Conservation (phyloP, 2,888 invertebrate species). For the Theristus sp. region DNA sequence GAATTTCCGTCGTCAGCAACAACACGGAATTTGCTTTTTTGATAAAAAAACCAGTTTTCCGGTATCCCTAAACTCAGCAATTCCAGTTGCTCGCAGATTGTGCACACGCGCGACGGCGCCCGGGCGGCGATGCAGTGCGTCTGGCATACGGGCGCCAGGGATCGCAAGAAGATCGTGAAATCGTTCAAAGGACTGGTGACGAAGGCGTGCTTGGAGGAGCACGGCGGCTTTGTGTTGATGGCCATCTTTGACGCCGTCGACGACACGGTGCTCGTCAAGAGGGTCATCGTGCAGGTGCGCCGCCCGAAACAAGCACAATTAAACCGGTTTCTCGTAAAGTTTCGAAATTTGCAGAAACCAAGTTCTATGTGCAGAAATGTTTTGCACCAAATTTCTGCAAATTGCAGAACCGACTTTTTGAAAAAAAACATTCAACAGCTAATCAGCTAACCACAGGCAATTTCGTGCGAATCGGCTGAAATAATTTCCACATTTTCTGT, state of each 20-base stretch:
- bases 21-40: too few relatives aligned
- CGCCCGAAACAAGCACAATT: too few relatives aligned
- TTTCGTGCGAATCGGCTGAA: too few relatives aligned
- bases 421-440: too few relatives aligned
- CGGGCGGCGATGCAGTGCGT: constrained; percentile 62
- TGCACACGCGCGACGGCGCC: constrained; percentile 47
- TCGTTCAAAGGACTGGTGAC: constrained; percentile 62
- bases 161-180: constrained; percentile 49
- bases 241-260: constrained; percentile 71
- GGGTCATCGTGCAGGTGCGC: constrained; percentile 41
- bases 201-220: constrained; percentile 62
- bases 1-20: too few relatives aligned
- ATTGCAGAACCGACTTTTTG: too few relatives aligned
- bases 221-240: constrained; percentile 61
- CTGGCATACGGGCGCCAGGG: constrained; percentile 52
- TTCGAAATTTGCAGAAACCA: neutral
- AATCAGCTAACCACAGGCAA: too few relatives aligned
- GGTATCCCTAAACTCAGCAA: too few relatives aligned
- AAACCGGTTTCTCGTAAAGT: too few relatives aligned
- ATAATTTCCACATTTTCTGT: too few relatives aligned
- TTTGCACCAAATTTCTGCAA: neutral
- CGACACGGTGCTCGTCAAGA: constrained; percentile 72
- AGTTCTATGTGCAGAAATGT: neutral
- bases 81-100: too few relatives aligned
- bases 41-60: too few relatives aligned